Evolutionary conservation across 2,113 vertebrate species (phyloP), one percentile per base, ranked within the genome.

Genomic region (Symphodus melops): DNA sequence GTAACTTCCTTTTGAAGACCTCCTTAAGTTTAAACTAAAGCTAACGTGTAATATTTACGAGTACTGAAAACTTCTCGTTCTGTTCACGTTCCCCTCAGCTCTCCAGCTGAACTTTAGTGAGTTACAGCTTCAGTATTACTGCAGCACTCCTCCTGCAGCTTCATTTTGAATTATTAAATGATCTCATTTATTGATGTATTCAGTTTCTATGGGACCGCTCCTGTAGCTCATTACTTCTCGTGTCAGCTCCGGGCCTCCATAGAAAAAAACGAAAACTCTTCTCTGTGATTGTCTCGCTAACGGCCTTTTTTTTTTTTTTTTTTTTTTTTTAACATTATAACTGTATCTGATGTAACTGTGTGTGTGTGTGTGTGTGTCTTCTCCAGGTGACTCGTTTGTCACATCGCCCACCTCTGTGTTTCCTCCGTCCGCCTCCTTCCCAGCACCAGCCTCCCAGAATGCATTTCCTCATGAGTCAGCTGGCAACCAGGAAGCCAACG

Each of bases 401-500:
- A 85, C 91, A 59, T 91, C 92, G n/a, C 85, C 93, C 68, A 86
- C 88, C 36, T 80, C 87, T 0, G 79, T 91, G 17, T 93, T 94
- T 46, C 92, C 92, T 37, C 91, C 91, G 16, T 90, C 93, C 1
- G 57, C 80, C 63, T 81, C 91, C 69, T 93, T 94, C 68, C 90
- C 88, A 4, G 81, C 77, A 6, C 63, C 91, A 10, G 23, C 69
- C 48, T 65, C 90, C 82, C 92, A 93, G 75, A 92, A 89, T 81
- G 92, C 92, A 76, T 93, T 93, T 88, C 83, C 87, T 46, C 91
- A 88, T 2, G 93, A 94, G 59, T 83, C 84, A 16, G 56, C 86
- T 51, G 70, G 48, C 82, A 93, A 84, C 82, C 93, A 93, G 78
- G 93, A 94, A 81, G 68, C 92, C 13, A 94, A 95, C 0, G 94